A percentile compares a stretch with the other conserved stretches of the same genome.
These are phyloP conservation scores for Pica pica DNA, from an alignment of 2,113 vertebrate genomes.

Conservation along the genomic window DNA sequence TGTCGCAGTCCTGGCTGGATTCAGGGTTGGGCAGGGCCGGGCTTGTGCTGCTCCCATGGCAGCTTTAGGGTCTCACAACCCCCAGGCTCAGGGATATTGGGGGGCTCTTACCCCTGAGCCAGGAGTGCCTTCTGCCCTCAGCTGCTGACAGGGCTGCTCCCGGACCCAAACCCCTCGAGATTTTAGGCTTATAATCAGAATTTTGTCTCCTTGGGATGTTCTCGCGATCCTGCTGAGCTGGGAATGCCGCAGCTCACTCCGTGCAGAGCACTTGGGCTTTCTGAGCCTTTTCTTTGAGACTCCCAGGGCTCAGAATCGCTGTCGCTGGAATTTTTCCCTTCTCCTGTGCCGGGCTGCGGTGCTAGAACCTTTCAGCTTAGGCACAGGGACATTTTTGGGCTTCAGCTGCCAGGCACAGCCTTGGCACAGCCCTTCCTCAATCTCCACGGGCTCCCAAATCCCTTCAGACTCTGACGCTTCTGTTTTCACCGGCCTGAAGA, in stretches of 20 bases:
- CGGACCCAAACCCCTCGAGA: neutral
- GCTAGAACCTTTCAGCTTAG: neutral
- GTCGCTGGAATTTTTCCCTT: neutral
- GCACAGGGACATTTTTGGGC: neutral
- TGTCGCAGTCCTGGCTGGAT: neutral
- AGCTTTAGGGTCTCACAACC: neutral
- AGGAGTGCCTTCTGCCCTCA: neutral
- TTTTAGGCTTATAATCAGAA: neutral
- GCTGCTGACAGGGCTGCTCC: neutral
- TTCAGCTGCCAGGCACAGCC: neutral
- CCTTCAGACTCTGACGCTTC: neutral
- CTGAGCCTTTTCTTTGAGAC: neutral
- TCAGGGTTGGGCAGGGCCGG: neutral
- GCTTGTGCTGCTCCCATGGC: neutral
- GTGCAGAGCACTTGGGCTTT: neutral
- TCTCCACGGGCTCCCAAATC: neutral
- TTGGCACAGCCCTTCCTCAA: too few relatives aligned
- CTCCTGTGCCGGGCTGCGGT: neutral
- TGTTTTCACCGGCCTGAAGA: neutral
- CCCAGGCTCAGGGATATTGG: neutral
- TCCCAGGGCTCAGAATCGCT: neutral
- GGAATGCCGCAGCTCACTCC: neutral
- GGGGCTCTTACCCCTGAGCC: neutral
- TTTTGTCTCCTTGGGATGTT: neutral
- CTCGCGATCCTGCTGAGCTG: neutral